A percentile compares a stretch with the other conserved stretches of the same genome.
Evolutionary conservation across 1,140 invertebrate species (phyloP).

Genomic region (Paramacrobiotus metropolitanus): DNA sequence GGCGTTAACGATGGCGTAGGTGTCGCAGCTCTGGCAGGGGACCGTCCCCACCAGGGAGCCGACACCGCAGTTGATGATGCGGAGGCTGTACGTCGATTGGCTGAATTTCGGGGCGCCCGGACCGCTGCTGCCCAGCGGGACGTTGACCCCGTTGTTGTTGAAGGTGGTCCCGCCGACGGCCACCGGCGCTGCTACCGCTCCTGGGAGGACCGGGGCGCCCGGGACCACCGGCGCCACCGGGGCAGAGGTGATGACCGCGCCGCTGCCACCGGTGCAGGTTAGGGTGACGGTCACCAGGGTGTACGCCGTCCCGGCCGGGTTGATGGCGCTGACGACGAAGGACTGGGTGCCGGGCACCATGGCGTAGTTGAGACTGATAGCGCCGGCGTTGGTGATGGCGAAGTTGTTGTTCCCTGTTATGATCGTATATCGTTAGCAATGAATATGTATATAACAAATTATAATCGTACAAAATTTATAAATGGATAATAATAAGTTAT

Average conservation of each 20-base stretch:
- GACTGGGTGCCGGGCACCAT: background rate
- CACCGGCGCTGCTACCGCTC: too few relatives aligned
- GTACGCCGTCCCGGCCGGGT: background rate
- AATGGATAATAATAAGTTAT: too few relatives aligned
- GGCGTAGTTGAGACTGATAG: background rate
- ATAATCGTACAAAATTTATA: too few relatives aligned
- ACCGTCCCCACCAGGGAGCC: background rate
- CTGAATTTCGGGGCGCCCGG: background rate
- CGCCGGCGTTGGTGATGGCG: background rate
- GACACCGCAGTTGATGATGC: background rate
- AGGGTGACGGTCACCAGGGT: background rate
- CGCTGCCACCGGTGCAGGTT: background rate
- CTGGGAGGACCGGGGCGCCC: too few relatives aligned
- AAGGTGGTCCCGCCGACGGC: too few relatives aligned
- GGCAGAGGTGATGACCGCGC: too few relatives aligned
- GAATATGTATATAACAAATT: too few relatives aligned
- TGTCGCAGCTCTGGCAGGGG: background rate
- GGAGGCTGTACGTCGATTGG: background rate
- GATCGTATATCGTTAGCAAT: too few relatives aligned
- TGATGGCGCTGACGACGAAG: background rate
- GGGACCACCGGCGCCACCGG: too few relatives aligned
- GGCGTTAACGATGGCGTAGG: background rate
- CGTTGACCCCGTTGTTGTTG: too few relatives aligned
- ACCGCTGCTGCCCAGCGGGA: background rate
- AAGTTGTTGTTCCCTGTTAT: background rate